Percentiles rank a stretch among this genome's conserved stretches.
phyloP scores from a whole-genome alignment of 2,888 invertebrate species.

The Malthinus flaveolus region DNA sequence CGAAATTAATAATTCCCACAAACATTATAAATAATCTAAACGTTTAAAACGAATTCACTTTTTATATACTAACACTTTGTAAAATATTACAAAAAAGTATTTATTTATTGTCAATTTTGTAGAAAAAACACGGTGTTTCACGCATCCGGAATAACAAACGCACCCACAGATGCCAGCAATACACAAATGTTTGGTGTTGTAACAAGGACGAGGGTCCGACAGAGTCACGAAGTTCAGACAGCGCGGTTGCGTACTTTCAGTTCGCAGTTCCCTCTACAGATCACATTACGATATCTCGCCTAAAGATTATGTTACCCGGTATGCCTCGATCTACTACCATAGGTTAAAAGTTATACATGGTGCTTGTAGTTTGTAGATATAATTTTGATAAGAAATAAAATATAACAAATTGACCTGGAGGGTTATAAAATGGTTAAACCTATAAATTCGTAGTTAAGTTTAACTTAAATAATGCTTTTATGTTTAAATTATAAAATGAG shows the following conservation, averaged over 20 bases:
- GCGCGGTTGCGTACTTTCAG: conserved; percentile 38
- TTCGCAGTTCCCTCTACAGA: conserved; percentile 30
- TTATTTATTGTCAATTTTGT: not conserved
- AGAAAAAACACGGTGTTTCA: conserved; percentile 11
- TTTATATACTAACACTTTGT: not conserved
- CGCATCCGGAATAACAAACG: conserved; percentile 14
- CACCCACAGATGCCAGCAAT: conserved; percentile 25
- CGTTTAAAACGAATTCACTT: conserved; percentile 6
- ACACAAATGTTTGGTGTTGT: conserved; percentile 30
- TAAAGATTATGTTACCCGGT: conserved; percentile 34
- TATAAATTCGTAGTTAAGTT: no score
- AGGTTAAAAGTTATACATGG: conserved; percentile 3
- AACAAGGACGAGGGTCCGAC: conserved; percentile 30
- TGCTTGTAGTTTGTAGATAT: not conserved
- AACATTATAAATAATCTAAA: not conserved
- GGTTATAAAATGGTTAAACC: no score
- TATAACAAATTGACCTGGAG: not conserved
- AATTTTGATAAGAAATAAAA: conserved; percentile 6
- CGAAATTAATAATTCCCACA: not conserved
- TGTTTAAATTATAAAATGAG: conserved; percentile 14
- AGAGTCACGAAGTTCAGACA: conserved; percentile 36
- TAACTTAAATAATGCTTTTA: conserved; percentile 22
- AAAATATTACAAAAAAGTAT: not conserved
- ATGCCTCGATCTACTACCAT: conserved; percentile 23
- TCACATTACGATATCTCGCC: conserved; percentile 31